Evolutionary conservation across 2,888 invertebrate species (phyloP).

Genomic region (Ellobium chinense): DNA sequence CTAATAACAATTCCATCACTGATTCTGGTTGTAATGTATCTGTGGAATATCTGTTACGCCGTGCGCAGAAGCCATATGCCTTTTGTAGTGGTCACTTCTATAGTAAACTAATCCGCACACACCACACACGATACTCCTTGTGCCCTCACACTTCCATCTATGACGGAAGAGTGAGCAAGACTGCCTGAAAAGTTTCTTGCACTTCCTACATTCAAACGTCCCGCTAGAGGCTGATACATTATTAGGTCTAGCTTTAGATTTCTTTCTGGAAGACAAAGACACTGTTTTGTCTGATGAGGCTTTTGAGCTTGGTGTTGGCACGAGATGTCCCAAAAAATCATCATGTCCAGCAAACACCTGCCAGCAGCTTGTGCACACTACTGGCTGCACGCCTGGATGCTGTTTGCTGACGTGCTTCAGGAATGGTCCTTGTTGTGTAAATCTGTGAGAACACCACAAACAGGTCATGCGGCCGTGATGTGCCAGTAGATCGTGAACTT

Average conservation of each 20-base stretch:
- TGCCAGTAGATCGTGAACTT: neutral
- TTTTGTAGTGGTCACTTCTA: constrained; percentile 23
- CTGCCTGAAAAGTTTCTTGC: constrained; percentile 29
- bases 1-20: too few relatives aligned
- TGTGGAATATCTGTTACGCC: too few relatives aligned
- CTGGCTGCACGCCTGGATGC: neutral
- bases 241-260: neutral
- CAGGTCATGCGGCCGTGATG: neutral
- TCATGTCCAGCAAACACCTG: neutral
- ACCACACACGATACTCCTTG: constrained; percentile 31
- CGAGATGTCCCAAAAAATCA: neutral
- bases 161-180: constrained; percentile 32
- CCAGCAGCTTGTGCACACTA: neutral
- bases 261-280: too few relatives aligned
- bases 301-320: too few relatives aligned
- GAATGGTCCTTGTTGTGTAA: neutral
- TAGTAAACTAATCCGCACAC: constrained; percentile 38
- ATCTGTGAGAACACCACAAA: neutral
- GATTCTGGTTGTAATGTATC: too few relatives aligned
- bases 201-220: constrained; percentile 20
- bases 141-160: constrained; percentile 46
- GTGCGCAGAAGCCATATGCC: constrained; percentile 8
- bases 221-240: neutral
- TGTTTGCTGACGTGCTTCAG: neutral
- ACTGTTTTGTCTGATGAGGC: neutral